Conservation (phyloP, 2,888 invertebrate genomes). For the Nebria salina region DNA sequence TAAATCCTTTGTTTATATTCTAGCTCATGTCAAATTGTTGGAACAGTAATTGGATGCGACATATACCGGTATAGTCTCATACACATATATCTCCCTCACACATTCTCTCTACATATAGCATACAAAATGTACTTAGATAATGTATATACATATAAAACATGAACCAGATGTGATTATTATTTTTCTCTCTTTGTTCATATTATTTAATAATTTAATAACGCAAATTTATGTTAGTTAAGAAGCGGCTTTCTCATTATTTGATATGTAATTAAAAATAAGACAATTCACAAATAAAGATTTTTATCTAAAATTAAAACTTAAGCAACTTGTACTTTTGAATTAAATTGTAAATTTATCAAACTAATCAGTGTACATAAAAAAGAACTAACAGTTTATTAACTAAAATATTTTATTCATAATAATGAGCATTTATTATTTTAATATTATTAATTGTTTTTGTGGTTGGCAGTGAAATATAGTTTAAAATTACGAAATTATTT, state of each 20-base stretch:
- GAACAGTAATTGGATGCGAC: constrained; percentile 20
- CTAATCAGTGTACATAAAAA: too few species aligned
- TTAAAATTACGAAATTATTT: too few species aligned
- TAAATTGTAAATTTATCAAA: too few species aligned
- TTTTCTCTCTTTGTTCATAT: constrained; percentile 7
- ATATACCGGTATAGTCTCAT: not conserved
- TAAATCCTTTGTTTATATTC: constrained; percentile 22
- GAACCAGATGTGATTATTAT: not conserved
- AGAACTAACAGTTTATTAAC: too few species aligned
- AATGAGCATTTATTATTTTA: too few species aligned
- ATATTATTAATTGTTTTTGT: too few species aligned
- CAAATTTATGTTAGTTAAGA: constrained; percentile 3
- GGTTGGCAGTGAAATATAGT: too few species aligned
- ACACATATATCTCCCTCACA: constrained; percentile 1
- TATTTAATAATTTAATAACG: not conserved
- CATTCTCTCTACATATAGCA: not conserved
- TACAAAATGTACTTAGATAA: not conserved
- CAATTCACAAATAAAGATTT: not conserved
- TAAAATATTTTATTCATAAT: too few species aligned
- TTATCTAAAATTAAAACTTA: too few species aligned
- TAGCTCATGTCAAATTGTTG: constrained; percentile 12
- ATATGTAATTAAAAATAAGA: not conserved
- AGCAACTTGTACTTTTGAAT: too few species aligned
- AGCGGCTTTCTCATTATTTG: too few species aligned
- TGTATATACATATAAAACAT: not conserved